A percentile compares a stretch with the other conserved stretches of the same genome.
Evolutionary conservation across 2,888 invertebrate genomes (phyloP).

Genomic region (Drosophila gaucha): DNA sequence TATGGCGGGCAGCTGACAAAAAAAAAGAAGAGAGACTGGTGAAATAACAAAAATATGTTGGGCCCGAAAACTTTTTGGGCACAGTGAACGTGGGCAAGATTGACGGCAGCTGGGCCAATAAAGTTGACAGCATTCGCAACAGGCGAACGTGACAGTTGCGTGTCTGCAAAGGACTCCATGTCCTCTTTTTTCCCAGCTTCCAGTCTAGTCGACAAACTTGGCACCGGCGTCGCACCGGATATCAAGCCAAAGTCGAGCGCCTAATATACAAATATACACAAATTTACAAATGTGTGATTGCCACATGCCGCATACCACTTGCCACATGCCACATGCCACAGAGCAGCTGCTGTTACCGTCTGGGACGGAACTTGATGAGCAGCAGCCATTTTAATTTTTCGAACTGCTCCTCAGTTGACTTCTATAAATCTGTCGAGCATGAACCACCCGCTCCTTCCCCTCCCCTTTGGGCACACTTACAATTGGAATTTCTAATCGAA

Average conservation of each 20-base stretch:
- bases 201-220: constrained; percentile 56
- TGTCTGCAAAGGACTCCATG: constrained; percentile 33
- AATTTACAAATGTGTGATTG: constrained; percentile 26
- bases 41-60: constrained; percentile 41
- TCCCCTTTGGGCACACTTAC: constrained; percentile 22
- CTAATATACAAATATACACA: constrained; percentile 55
- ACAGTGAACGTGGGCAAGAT: constrained; percentile 52
- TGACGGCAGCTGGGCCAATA: constrained; percentile 62
- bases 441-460: constrained; percentile 24
- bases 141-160: constrained; percentile 70
- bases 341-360: constrained; percentile 29
- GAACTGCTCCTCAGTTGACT: constrained; percentile 52
- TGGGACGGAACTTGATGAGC: constrained; percentile 61
- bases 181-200: background rate
- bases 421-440: constrained; percentile 74
- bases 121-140: constrained; percentile 67
- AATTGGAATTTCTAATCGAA: constrained; percentile 78
- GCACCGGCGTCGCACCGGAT: constrained; percentile 75
- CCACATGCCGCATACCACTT: constrained; percentile 31
- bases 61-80: constrained; percentile 53
- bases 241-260: constrained; percentile 64
- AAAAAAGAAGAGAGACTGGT: background rate
- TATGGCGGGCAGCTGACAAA: constrained; percentile 26
- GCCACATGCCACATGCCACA: constrained; percentile 20
- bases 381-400: constrained; percentile 70